phyloP scores from a whole-genome alignment of 2,113 vertebrate species.

The Rhineura floridana region DNA sequence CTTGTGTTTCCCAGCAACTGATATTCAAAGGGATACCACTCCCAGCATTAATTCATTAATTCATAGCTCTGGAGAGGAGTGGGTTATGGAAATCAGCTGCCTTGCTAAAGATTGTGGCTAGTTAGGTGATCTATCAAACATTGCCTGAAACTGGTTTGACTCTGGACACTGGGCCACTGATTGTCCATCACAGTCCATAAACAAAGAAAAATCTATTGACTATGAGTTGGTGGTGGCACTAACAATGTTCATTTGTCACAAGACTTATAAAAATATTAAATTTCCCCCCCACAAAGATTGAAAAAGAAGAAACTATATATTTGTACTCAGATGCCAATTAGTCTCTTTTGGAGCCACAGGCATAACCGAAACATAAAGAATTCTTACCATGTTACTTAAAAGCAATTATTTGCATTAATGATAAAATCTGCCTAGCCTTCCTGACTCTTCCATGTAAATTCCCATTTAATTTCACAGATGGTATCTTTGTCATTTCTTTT shows the following conservation, averaged over 20 bases:
- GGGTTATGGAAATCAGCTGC: no score
- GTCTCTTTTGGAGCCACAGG: not conserved
- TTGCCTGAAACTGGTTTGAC: not conserved
- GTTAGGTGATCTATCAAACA: not conserved
- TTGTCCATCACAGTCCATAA: not conserved
- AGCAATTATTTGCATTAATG: slow-evolving; percentile 36
- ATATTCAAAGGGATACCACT: no score
- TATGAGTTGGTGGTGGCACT: not conserved
- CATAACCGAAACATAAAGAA: not conserved
- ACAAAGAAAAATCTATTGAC: no score
- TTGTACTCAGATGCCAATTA: not conserved
- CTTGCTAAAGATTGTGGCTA: not conserved
- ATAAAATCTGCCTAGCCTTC: slow-evolving; percentile 33
- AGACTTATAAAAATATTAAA: slow-evolving; percentile 4
- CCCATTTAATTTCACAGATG: slow-evolving; percentile 48
- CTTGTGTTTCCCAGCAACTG: no score
- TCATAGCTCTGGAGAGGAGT: no score
- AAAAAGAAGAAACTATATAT: not conserved
- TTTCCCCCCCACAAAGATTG: no score
- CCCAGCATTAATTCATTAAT: no score
- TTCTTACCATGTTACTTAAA: slow-evolving; percentile 7
- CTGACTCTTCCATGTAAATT: slow-evolving; percentile 35
- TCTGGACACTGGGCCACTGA: not conserved
- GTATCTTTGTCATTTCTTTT: slow-evolving; percentile 42
- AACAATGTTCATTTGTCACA: not conserved